phyloP scores from a whole-genome alignment of 1,140 invertebrate genomes.

The Fopius arisanus region DNA sequence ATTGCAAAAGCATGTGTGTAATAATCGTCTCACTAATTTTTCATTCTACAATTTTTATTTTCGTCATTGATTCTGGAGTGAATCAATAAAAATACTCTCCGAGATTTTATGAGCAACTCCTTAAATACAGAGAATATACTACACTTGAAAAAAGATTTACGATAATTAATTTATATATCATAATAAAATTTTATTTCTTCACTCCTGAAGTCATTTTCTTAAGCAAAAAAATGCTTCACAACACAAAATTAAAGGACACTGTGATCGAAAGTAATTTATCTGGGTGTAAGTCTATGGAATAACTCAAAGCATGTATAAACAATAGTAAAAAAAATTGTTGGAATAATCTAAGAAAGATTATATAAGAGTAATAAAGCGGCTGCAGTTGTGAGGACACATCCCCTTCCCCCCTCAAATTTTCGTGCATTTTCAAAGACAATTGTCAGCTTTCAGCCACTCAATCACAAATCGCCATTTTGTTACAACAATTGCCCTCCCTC shows the following conservation, averaged over 20 bases:
- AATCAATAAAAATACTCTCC: neutral
- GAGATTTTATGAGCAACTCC: no score
- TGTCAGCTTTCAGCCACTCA: slow-evolving; percentile 9
- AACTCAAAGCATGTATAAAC: neutral
- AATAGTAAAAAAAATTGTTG: slow-evolving; percentile 3
- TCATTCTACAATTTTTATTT: neutral
- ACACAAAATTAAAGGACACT: slow-evolving; percentile 34
- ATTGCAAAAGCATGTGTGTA: slow-evolving; percentile 16
- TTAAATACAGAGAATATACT: no score
- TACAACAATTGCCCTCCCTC: neutral
- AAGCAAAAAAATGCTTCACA: slow-evolving; percentile 28
- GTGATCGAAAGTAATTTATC: slow-evolving; percentile 31
- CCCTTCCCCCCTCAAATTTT: neutral
- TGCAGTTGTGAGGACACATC: neutral
- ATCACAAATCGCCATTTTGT: neutral
- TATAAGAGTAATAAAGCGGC: neutral
- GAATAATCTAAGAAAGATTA: slow-evolving; percentile 5
- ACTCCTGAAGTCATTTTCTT: neutral
- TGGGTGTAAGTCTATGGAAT: slow-evolving; percentile 1
- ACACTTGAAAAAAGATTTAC: no score
- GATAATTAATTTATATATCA: no score
- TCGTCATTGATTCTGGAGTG: neutral
- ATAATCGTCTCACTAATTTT: neutral
- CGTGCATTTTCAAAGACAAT: slow-evolving; percentile 11
- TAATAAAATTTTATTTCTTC: no score